Conservation (phyloP, 2,113 vertebrate genomes). For the Gulo gulo region DNA sequence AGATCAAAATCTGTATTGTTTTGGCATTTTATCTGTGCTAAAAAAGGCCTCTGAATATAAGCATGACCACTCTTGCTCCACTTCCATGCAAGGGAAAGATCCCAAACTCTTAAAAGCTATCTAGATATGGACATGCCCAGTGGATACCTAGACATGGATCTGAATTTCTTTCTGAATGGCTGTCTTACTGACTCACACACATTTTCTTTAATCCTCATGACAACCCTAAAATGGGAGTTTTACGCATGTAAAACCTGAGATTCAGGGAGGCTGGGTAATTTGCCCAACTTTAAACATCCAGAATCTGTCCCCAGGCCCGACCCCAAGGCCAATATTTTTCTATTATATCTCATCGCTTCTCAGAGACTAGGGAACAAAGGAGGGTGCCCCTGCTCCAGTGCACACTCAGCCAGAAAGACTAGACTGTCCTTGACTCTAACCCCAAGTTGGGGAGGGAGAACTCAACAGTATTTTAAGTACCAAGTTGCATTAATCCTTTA, state of each 20-base stretch:
- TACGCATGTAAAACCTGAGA: background rate
- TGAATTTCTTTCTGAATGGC: background rate
- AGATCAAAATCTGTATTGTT: background rate
- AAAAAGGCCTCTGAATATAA: background rate
- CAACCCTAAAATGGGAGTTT: background rate
- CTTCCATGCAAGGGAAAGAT: slow-evolving; percentile 10
- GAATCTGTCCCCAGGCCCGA: background rate
- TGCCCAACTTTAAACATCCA: background rate
- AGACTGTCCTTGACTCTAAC: no score
- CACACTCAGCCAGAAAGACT: background rate
- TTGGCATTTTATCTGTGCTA: slow-evolving; percentile 7
- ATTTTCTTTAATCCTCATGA: background rate
- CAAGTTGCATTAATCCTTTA: background rate
- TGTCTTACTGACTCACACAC: background rate
- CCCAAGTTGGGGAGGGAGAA: background rate
- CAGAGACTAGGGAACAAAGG: background rate
- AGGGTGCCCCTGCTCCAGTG: no score
- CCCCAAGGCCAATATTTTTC: background rate
- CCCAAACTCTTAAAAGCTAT: background rate
- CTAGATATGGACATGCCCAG: background rate
- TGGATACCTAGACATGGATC: background rate
- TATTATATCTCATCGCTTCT: background rate
- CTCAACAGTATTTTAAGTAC: background rate
- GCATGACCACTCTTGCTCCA: background rate
- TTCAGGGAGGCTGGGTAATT: background rate